phyloP scores from a whole-genome alignment of 1,140 invertebrate species.

The Mylabris phalerata region DNA sequence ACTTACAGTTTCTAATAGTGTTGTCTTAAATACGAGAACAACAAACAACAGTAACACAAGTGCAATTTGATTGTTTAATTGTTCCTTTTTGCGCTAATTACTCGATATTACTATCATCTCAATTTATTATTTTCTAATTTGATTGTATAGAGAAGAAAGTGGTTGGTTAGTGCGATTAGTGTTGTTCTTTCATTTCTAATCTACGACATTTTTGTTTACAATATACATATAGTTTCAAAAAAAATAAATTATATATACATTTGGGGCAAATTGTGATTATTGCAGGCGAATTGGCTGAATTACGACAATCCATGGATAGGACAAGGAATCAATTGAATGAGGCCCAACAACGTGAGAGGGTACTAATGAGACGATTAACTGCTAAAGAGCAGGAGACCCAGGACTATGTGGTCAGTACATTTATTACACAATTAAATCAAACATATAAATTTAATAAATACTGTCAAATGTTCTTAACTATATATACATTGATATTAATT shows the following conservation, averaged over 20 bases:
- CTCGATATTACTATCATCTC: background rate
- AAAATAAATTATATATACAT: background rate
- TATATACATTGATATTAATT: background rate
- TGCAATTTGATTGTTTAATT: slow-evolving; percentile 5
- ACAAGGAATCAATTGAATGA: slow-evolving; percentile 76
- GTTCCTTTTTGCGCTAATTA: slow-evolving; percentile 12
- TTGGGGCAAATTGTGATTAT: slow-evolving; percentile 31
- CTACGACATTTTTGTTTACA: slow-evolving; percentile 30
- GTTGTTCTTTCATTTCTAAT: background rate
- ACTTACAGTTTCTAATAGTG: slow-evolving; percentile 32
- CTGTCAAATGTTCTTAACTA: slow-evolving; percentile 27
- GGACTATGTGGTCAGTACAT: slow-evolving; percentile 80
- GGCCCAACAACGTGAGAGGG: slow-evolving; percentile 81
- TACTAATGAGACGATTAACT: slow-evolving; percentile 81
- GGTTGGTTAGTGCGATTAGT: background rate
- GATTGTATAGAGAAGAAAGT: background rate
- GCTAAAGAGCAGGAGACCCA: slow-evolving; percentile 95
- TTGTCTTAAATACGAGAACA: slow-evolving; percentile 13
- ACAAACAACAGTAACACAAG: slow-evolving; percentile 8
- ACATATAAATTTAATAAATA: slow-evolving; percentile 1
- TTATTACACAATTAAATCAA: background rate
- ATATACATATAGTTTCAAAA: slow-evolving; percentile 25
- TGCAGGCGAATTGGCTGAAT: slow-evolving; percentile 65
- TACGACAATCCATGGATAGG: slow-evolving; percentile 75
- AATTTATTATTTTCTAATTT: background rate